Conservation (phyloP, 1,140 invertebrate species). For the Lepidurus packardi region DNA sequence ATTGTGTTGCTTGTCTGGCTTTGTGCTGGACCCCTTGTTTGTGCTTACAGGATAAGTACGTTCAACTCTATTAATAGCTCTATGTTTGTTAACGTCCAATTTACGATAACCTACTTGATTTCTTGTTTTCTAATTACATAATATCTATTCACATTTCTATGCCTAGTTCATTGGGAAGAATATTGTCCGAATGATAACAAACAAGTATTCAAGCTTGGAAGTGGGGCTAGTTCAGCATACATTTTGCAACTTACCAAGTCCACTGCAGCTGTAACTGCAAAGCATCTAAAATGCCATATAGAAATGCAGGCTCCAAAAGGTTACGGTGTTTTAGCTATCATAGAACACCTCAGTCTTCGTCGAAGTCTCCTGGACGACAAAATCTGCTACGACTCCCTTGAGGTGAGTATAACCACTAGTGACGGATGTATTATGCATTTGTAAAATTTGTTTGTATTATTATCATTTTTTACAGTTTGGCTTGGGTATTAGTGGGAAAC, state of each 20-base stretch:
- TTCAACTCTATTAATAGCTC: background rate
- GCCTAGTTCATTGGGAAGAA: background rate
- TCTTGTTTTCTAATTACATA: no score
- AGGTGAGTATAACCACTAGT: background rate
- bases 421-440: background rate
- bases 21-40: background rate
- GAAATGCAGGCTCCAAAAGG: conserved; percentile 29
- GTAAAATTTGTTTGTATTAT: background rate
- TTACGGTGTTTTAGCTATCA: conserved; percentile 27
- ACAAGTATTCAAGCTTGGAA: conserved; percentile 24
- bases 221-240: conserved; percentile 5
- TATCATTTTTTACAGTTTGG: conserved; percentile 26
- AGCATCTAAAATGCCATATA: conserved; percentile 29
- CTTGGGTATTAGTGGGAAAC: conserved; percentile 20
- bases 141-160: background rate
- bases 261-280: background rate
- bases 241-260: conserved; percentile 30
- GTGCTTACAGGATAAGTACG: background rate
- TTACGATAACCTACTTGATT: background rate
- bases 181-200: conserved; percentile 26
- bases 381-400: conserved; percentile 28
- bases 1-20: background rate
- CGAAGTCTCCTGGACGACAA: conserved; percentile 24
- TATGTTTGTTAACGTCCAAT: background rate
- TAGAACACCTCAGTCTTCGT: conserved; percentile 31